Percentiles rank a stretch among this genome's conserved stretches.
These are phyloP conservation scores for Pterois miles DNA, from an alignment of 2,797 vertebrate genomes.

Conservation along the genomic window DNA sequence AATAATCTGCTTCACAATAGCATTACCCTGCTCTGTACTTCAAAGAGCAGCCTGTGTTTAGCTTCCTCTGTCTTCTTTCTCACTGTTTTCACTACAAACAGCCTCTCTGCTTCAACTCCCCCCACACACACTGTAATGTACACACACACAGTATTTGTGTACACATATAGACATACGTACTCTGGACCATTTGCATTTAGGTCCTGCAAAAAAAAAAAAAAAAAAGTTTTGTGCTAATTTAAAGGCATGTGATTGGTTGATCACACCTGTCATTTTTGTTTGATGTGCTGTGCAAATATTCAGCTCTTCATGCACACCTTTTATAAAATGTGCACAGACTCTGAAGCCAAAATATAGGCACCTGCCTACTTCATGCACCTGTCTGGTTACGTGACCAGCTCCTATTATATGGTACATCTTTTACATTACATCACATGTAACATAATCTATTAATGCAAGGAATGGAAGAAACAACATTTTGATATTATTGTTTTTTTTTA, in stretches of 20 bases:
- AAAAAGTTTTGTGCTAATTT: background rate
- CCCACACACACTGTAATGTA: slow-evolving; percentile 30
- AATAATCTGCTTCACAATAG: slow-evolving; percentile 69
- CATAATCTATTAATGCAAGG: background rate
- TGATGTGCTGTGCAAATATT: background rate
- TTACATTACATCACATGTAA: background rate
- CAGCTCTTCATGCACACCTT: background rate
- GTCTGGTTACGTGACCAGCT: background rate
- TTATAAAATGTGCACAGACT: background rate
- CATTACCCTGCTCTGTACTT: slow-evolving; percentile 57
- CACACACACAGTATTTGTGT: slow-evolving; percentile 44
- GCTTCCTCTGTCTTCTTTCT: slow-evolving; percentile 76
- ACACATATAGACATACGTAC: slow-evolving; percentile 14
- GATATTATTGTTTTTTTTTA: background rate
- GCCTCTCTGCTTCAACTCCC: slow-evolving; percentile 45
- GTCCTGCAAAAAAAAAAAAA: background rate
- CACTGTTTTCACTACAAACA: slow-evolving; percentile 77
- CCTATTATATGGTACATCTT: background rate
- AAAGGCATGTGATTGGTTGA: background rate
- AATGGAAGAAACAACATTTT: background rate
- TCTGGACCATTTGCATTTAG: background rate
- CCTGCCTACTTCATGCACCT: background rate
- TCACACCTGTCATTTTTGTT: background rate
- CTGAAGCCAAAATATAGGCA: background rate
- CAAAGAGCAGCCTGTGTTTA: slow-evolving; percentile 77